Evolutionary conservation across 2,797 vertebrate genomes (phyloP).

Genomic region (Telmatherina bonti): DNA sequence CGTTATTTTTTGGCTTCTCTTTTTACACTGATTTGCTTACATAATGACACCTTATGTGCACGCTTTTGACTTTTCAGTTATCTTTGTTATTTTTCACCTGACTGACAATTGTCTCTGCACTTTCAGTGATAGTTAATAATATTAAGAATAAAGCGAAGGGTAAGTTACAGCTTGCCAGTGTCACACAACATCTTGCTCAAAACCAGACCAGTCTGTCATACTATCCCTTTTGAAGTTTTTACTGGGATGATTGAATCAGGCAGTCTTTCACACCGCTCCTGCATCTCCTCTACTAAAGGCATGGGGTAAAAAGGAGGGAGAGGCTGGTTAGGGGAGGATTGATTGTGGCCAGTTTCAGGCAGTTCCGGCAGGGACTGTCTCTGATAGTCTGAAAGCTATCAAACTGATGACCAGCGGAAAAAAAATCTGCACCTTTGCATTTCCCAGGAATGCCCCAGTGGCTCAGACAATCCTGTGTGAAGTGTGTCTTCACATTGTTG

Average conservation of each 20-base stretch:
- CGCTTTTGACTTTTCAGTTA: background rate
- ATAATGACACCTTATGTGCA: background rate
- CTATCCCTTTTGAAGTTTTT: background rate
- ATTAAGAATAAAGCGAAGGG: background rate
- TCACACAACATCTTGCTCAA: background rate
- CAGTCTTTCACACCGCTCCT: conserved; percentile 35
- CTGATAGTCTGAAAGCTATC: conserved; percentile 71
- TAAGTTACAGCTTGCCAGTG: background rate
- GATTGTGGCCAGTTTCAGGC: conserved; percentile 75
- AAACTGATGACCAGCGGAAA: conserved; percentile 79
- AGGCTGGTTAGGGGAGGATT: conserved; percentile 67
- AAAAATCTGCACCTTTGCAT: conserved; percentile 78
- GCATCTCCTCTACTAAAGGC: conserved; percentile 35
- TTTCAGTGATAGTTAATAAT: background rate
- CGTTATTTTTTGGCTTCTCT: background rate
- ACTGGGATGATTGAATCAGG: conserved; percentile 15
- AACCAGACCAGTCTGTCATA: background rate
- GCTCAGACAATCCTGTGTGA: conserved; percentile 54
- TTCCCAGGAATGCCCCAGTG: conserved; percentile 71
- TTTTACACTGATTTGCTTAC: background rate
- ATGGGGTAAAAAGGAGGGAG: conserved; percentile 37
- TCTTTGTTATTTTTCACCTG: background rate
- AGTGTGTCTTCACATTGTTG: conserved; percentile 53
- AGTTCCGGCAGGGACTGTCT: conserved; percentile 59
- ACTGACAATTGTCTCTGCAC: background rate